These are phyloP conservation scores for Tympanoctomys barrerae DNA, from an alignment of 2,797 vertebrate species.

Conservation along the genomic window DNA sequence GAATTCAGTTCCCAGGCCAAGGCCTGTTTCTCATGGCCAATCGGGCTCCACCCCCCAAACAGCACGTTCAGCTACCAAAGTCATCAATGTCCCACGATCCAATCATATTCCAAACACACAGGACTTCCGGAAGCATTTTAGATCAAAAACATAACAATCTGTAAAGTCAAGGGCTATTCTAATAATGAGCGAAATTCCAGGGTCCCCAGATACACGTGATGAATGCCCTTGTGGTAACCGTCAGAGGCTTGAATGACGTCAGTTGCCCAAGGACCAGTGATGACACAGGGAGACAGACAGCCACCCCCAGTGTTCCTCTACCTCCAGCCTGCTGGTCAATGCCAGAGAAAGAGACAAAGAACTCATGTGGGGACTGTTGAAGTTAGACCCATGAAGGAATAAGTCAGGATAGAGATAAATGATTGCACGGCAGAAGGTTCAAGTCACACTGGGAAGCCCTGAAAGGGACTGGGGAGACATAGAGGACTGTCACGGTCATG, in stretches of 20 bases:
- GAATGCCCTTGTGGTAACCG: neutral
- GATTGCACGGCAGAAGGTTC: neutral
- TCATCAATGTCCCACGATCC: neutral
- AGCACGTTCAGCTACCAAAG: neutral
- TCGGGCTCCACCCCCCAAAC: neutral
- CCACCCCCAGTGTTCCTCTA: neutral
- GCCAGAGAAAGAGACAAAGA: neutral
- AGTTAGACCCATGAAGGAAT: neutral
- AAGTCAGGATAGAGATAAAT: neutral
- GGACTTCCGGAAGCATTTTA: neutral
- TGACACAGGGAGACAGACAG: neutral
- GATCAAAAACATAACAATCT: neutral
- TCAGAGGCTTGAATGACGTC: neutral
- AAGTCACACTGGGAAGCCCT: neutral
- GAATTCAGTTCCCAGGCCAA: neutral
- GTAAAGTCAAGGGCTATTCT: neutral
- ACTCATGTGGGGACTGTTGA: neutral
- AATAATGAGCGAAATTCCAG: neutral
- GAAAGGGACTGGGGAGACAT: accelerated
- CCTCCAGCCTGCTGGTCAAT: neutral
- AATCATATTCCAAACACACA: neutral
- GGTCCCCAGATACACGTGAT: neutral
- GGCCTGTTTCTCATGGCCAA: neutral
- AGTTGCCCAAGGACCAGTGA: neutral
- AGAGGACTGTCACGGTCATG: accelerated